Conservation (phyloP, 2,113 vertebrate genomes). For the Vimba vimba region DNA sequence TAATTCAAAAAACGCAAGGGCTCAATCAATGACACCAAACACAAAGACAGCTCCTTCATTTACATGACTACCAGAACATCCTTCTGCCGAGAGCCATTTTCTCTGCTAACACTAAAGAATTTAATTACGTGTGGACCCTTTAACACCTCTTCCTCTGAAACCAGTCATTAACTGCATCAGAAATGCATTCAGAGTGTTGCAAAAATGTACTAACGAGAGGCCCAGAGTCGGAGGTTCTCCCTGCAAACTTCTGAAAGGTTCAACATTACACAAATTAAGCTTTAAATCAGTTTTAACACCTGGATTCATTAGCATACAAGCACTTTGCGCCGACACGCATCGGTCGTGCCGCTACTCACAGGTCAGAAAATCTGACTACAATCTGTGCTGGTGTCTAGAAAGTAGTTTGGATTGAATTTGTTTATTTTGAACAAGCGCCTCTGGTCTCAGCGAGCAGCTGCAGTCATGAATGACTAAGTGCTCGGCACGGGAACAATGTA, state of each 20-base stretch:
- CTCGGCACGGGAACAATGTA: slow-evolving; percentile 28
- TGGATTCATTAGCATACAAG: slow-evolving; percentile 8
- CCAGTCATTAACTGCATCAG: slow-evolving; percentile 1
- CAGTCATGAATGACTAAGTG: slow-evolving; percentile 49
- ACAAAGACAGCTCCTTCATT: slow-evolving; percentile 7
- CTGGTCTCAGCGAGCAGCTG: slow-evolving; percentile 21
- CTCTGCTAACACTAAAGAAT: neutral
- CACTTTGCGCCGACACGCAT: neutral
- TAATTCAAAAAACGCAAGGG: neutral
- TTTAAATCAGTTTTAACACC: neutral
- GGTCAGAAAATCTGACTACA: slow-evolving; percentile 23
- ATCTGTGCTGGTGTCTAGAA: slow-evolving; percentile 14
- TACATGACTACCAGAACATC: neutral
- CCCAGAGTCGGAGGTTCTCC: neutral
- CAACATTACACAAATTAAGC: slow-evolving; percentile 1
- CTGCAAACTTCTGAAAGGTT: slow-evolving; percentile 3
- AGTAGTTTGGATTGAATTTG: slow-evolving; percentile 20
- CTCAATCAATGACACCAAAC: neutral
- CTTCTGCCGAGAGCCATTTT: neutral
- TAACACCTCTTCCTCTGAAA: slow-evolving; percentile 9
- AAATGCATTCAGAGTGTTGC: neutral
- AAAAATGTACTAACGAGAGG: neutral
- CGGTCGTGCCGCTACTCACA: neutral
- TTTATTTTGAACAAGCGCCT: slow-evolving; percentile 15
- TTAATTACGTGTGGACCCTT: neutral